Percentiles rank a stretch among this genome's conserved stretches.
Evolutionary conservation across 2,113 vertebrate species (phyloP).

Genomic region (Tragelaphus imberbis): DNA sequence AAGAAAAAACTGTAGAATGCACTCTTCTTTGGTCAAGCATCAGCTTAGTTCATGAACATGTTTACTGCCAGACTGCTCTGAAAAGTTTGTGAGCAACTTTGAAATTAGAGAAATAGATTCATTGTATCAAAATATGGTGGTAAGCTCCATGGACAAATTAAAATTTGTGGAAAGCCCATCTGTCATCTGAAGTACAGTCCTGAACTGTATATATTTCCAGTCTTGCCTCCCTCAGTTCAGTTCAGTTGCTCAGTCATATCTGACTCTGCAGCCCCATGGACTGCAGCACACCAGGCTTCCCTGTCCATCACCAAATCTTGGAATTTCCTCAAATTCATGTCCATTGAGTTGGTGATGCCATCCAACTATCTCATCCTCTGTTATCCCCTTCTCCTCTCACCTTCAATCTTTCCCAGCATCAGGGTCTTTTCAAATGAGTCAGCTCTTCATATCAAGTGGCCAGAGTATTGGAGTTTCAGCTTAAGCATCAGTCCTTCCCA

Average conservation of each 20-base stretch:
- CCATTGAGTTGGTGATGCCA: background rate
- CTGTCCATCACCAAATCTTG: background rate
- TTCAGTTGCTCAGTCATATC: background rate
- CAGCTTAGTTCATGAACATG: background rate
- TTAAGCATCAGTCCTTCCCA: background rate
- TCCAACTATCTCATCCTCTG: background rate
- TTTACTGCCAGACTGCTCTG: background rate
- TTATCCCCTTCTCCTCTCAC: background rate
- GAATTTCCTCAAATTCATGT: background rate
- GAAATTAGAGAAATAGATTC: background rate
- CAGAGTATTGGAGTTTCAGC: background rate
- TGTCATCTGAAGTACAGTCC: background rate
- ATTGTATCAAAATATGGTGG: background rate
- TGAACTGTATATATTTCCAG: background rate
- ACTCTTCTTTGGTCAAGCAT: background rate
- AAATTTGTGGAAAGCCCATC: no score
- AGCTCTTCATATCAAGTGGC: background rate
- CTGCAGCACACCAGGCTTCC: background rate
- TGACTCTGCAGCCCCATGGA: background rate
- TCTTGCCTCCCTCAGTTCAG: background rate
- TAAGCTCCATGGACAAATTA: background rate
- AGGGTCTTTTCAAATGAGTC: background rate
- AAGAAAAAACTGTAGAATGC: background rate
- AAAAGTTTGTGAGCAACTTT: background rate
- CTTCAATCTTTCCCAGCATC: background rate